Evolutionary conservation across 2,113 vertebrate genomes (phyloP), one percentile per base, ranked within the genome.

Genomic region (Corvus moneduloides): DNA sequence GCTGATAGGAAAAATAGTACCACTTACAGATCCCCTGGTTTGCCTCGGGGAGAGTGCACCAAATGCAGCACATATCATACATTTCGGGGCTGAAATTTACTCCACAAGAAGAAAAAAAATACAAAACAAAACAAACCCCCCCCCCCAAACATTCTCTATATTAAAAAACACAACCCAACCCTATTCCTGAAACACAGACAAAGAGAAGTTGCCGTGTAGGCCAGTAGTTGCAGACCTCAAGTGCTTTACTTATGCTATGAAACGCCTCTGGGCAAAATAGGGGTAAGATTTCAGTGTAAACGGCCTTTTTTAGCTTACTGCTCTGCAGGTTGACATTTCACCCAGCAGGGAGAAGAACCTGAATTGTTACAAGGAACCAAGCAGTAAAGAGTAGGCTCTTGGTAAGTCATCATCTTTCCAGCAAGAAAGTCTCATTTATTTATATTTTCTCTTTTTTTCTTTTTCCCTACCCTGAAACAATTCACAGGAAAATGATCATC

Each of bases 1-100:
- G 97, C 96, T 98, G 96, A 98, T 97, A 97, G 96, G 94, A 98
- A 98, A 98, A 98, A 97, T 94, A 97, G 97, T 96, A 89, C 97
- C 93, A 96, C 95, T 97, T 97, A 97, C 89, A 97, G 94, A 95
- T 96, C 94, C 96, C 94, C 96, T 94, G 97, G 93, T 96, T 97
- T 97, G 98, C 98, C 97, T 96, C 89, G 4, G 97, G 97, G 97
- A 97, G 90, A 79, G 73, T 77, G 93, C 96, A 95, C 96, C 92
- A 96, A 96, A 95, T 87, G 90, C 89, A 91, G 62, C 86, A 89
- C 90, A 51, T 77, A 63, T 94, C 96, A 96, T 95, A 97, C 86
- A 87, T 96, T 96, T 96, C 4, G 62, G 95, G 84, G 58, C 62
- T 90, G 89, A 95, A 96, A 97, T 97, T 94, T 95, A 94, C 89